phyloP scores from a whole-genome alignment of 2,113 vertebrate genomes.

The Pelvicachromis taeniatus region DNA sequence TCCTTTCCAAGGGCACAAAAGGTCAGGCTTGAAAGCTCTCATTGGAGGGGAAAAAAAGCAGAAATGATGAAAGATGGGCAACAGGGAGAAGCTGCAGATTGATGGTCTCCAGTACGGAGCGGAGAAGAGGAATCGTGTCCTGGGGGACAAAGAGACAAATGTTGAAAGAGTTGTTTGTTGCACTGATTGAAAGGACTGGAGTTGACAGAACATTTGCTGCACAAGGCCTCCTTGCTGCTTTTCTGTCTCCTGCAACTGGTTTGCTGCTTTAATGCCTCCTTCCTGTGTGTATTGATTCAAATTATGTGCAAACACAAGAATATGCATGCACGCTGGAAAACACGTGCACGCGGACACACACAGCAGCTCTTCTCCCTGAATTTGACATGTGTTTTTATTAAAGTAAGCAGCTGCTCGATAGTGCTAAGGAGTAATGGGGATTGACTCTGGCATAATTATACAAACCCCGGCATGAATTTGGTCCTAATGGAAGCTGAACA shows the following conservation, averaged over 20 bases:
- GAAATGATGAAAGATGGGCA: slow-evolving; percentile 50
- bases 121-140: slow-evolving; percentile 41
- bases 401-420: slow-evolving; percentile 95
- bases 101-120: slow-evolving; percentile 43
- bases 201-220: slow-evolving; percentile 38
- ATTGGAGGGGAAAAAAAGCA: slow-evolving; percentile 29
- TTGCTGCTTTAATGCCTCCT: slow-evolving; percentile 42
- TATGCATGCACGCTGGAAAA: slow-evolving; percentile 4
- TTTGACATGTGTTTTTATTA: slow-evolving; percentile 90
- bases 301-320: slow-evolving; percentile 40
- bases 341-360: slow-evolving; percentile 4
- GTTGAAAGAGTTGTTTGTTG: slow-evolving; percentile 60
- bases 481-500: slow-evolving; percentile 84
- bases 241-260: slow-evolving; percentile 22
- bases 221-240: slow-evolving; percentile 3
- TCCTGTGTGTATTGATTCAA: slow-evolving; percentile 60
- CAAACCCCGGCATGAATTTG: slow-evolving; percentile 86
- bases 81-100: slow-evolving; percentile 42
- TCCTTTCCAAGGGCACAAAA: slow-evolving; percentile 41
- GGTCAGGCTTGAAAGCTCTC: slow-evolving; percentile 59
- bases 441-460: slow-evolving; percentile 95
- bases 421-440: slow-evolving; percentile 91
- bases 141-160: slow-evolving; percentile 43
- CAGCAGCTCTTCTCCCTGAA: slow-evolving; percentile 73
- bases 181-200: slow-evolving; percentile 50